A percentile compares a stretch with the other conserved stretches of the same genome.
Evolutionary conservation across 2,888 invertebrate genomes (phyloP).

Genomic region (Parthenolecanium corni): DNA sequence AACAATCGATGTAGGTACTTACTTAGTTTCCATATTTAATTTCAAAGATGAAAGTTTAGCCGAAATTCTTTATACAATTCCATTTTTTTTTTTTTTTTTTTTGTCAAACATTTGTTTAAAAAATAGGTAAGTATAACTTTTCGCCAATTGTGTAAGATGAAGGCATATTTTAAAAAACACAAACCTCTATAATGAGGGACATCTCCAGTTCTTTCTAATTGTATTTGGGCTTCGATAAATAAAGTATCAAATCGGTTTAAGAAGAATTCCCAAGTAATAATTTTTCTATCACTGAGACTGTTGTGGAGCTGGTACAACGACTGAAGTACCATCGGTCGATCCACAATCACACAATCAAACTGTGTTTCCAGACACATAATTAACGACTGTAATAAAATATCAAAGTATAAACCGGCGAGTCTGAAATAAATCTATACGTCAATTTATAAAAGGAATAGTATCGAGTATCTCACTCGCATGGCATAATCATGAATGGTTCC

Average conservation of each 20-base stretch:
- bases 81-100: too few relatives aligned
- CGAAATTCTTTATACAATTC: too few relatives aligned
- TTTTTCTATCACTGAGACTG: conserved; percentile 75
- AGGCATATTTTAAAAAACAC: conserved; percentile 13
- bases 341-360: conserved; percentile 93
- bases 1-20: too few relatives aligned
- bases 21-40: too few relatives aligned
- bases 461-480: conserved; percentile 50
- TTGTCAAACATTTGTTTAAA: too few relatives aligned
- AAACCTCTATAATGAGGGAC: conserved; percentile 68
- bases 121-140: background rate
- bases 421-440: background rate
- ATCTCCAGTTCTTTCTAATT: conserved; percentile 68
- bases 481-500: conserved; percentile 87
- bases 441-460: background rate
- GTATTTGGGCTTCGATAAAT: conserved; percentile 88
- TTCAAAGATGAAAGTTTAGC: too few relatives aligned
- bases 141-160: background rate
- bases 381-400: conserved; percentile 50
- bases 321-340: conserved; percentile 91
- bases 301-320: conserved; percentile 90
- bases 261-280: conserved; percentile 96
- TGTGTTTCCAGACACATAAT: conserved; percentile 92
- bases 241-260: conserved; percentile 89
- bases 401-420: background rate